Base-by-base conservation (phyloP, 2,888 invertebrate genomes). In the Eupithecia pulchellata region DNA sequence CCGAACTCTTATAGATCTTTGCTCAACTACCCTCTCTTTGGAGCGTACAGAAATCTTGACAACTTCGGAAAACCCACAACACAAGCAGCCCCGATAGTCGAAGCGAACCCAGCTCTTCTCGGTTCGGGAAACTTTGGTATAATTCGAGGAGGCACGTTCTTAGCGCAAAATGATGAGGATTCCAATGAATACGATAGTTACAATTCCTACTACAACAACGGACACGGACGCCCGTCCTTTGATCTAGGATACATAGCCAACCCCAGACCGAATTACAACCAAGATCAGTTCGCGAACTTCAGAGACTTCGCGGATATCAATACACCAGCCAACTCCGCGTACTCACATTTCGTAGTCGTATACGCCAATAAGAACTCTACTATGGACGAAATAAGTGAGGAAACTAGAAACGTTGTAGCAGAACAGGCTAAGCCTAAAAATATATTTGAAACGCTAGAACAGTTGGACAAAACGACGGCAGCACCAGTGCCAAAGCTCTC, bases 291-390 rank as follows among this genome's bases (percentile, higher is more conserved):
- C 83, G 97, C 97, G 5, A 97, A 98, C 85, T 98, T 98, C 91
- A 95, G 97, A 81, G 98, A 98, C 86, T 98, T 98, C 83, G 98
- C 98, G 0, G 98, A 98, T 81, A 98, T 98, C 68, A 98, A 98
- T 75, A 96, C 97, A 4, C 97, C 97, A 0, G 95, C 97, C 0
- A 97, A 97, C 83, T 90, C 94, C 1, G 97, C 97, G 8, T 98
- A 97, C 87, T 97, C 98, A 0, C 97, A 98, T 79, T 96, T 96
- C 75, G 97, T 97, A 36, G 96, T 98, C 0, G 97, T 98, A 0
- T 98, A 98, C 84, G 97, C 97, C 0, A 97, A 97, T 78, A 97
- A 97, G 86, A 97, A 97, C 81, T 96, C 95, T 9, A 97, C 96
- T 4, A 90, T 94, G 76, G 95, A 95, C 78, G 94, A 95, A 77